Evolutionary conservation across 2,113 vertebrate species (phyloP).

Genomic region (Alouatta palliata): DNA sequence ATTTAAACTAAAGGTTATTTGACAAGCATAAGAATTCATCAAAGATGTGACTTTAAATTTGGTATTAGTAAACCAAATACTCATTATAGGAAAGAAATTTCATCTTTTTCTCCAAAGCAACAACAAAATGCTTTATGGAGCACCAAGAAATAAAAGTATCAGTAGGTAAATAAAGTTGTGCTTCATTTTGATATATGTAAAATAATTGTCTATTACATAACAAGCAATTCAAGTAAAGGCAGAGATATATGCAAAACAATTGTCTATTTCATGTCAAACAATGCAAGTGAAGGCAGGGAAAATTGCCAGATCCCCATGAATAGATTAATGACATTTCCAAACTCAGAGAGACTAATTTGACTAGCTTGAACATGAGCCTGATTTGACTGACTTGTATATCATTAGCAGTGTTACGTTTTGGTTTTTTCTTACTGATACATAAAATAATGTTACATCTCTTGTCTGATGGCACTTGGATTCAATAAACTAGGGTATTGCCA

Average conservation of each 20-base stretch:
- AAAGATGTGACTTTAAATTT: neutral
- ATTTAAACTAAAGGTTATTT: neutral
- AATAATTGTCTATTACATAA: neutral
- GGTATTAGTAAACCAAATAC: neutral
- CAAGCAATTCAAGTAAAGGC: neutral
- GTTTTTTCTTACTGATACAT: neutral
- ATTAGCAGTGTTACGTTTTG: neutral
- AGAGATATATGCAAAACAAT: neutral
- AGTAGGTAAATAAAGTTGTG: neutral
- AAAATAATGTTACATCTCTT: neutral
- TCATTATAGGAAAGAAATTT: neutral
- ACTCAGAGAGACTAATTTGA: neutral
- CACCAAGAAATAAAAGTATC: neutral
- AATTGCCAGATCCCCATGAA: neutral
- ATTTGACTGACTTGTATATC: neutral
- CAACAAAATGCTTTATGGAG: neutral
- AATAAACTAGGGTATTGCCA: neutral
- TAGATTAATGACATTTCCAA: neutral
- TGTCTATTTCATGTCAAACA: neutral
- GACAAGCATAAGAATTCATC: conserved; percentile 1
- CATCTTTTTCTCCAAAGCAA: neutral
- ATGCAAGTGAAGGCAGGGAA: neutral
- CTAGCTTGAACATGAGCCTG: neutral
- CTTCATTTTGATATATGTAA: neutral
- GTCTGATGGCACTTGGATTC: neutral